phyloP scores from a whole-genome alignment of 1,140 invertebrate species.

The Zaprionus africanus region DNA sequence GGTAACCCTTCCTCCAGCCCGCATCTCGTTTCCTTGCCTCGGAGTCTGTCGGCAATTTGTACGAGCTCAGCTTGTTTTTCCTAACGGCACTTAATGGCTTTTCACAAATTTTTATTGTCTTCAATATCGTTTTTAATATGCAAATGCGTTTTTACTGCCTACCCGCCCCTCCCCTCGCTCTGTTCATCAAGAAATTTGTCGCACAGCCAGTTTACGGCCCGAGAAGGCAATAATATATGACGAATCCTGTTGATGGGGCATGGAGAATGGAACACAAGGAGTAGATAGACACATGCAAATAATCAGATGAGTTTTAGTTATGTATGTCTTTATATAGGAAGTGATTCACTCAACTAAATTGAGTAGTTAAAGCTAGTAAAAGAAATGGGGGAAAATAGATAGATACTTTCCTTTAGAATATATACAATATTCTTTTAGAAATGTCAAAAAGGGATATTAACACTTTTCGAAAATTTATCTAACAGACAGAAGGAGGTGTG shows the following conservation, averaged over 20 bases:
- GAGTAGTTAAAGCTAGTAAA: too few relatives aligned
- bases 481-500: too few relatives aligned
- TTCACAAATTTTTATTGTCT: slow-evolving; percentile 81
- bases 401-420: too few relatives aligned
- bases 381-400: too few relatives aligned
- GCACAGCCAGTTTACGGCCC: slow-evolving; percentile 14
- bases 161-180: background rate
- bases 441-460: too few relatives aligned
- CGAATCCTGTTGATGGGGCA: background rate
- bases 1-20: background rate
- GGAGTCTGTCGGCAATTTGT: slow-evolving; percentile 74
- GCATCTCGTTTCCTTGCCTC: background rate
- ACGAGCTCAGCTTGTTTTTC: slow-evolving; percentile 74
- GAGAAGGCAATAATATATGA: background rate
- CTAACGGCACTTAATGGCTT: slow-evolving; percentile 72
- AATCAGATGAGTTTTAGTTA: background rate
- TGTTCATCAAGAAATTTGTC: slow-evolving; percentile 44
- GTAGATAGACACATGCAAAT: background rate
- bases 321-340: background rate
- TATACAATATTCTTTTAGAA: too few relatives aligned
- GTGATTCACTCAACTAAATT: too few relatives aligned
- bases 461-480: too few relatives aligned
- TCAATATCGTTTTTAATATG: slow-evolving; percentile 75
- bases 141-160: slow-evolving; percentile 56
- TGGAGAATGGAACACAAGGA: background rate